These are phyloP conservation scores for Tamandua tetradactyla DNA, from an alignment of 2,797 vertebrate genomes.

Conservation along the genomic window DNA sequence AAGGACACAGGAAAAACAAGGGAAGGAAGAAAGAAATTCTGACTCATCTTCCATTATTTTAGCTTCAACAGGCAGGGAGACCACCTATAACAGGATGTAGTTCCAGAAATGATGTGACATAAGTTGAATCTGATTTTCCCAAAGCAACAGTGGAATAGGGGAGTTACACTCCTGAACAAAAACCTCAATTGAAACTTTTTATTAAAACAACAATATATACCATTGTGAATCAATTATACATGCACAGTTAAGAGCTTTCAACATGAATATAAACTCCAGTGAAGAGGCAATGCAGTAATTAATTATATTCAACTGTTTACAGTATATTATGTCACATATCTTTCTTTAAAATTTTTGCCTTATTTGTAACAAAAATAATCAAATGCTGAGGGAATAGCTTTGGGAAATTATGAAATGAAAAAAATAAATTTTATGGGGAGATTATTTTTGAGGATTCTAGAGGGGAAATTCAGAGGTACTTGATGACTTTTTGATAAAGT, in stretches of 20 bases:
- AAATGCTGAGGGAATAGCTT: not conserved
- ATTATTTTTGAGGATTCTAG: conserved; percentile 25
- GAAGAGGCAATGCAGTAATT: not conserved
- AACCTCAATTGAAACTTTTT: conserved; percentile 38
- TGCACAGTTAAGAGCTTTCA: conserved; percentile 8
- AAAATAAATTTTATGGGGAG: not conserved
- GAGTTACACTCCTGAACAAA: not conserved
- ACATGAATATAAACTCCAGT: conserved; percentile 34
- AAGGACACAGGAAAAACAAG: conserved; percentile 66
- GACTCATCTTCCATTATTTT: conserved; percentile 37
- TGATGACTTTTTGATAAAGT: conserved; percentile 20
- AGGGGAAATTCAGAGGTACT: not conserved
- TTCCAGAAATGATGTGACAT: conserved; percentile 44
- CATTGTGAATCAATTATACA: conserved; percentile 30
- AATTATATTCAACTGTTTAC: not conserved
- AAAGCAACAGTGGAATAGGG: conserved; percentile 13
- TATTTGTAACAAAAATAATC: conserved; percentile 40
- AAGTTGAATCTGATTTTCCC: conserved; percentile 38
- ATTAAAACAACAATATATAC: conserved; percentile 9
- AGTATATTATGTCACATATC: not conserved
- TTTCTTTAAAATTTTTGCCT: conserved; percentile 38
- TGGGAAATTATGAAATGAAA: conserved; percentile 28
- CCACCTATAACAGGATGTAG: conserved; percentile 32
- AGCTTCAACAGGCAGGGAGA: not conserved
- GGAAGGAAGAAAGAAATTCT: conserved; percentile 78